A percentile compares a stretch with the other conserved stretches of the same genome.
phyloP scores from a whole-genome alignment of 2,888 invertebrate species.

The Beris chalybata region DNA sequence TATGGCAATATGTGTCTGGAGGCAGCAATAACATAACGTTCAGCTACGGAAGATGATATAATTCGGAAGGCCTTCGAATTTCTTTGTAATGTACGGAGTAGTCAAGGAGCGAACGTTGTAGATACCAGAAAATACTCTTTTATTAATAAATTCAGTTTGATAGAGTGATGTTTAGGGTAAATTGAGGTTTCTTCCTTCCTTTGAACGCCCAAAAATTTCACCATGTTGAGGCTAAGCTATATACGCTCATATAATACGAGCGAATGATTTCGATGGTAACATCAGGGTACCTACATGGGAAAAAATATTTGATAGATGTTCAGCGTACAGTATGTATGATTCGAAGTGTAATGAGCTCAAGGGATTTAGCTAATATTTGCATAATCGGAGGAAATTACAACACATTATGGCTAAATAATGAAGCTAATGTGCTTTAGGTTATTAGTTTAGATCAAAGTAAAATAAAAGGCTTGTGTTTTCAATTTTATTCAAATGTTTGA shows the following conservation, averaged over 20 bases:
- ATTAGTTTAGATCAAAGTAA: constrained; percentile 8
- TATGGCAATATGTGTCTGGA: constrained; percentile 38
- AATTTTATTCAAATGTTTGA: too few species aligned
- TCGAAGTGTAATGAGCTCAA: constrained; percentile 24
- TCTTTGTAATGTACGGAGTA: constrained; percentile 16
- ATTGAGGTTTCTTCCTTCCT: constrained; percentile 29
- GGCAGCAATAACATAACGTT: constrained; percentile 24
- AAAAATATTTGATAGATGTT: constrained; percentile 29
- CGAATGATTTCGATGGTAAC: constrained; percentile 20
- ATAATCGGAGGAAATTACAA: constrained; percentile 31
- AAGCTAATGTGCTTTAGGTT: constrained; percentile 24
- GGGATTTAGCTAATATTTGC: constrained; percentile 31
- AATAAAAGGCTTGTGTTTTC: too few species aligned
- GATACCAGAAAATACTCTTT: constrained; percentile 35
- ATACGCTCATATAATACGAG: constrained; percentile 5
- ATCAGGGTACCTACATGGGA: constrained; percentile 3
- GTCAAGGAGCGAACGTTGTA: constrained; percentile 13
- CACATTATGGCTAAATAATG: constrained; percentile 29
- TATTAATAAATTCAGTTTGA: constrained; percentile 39
- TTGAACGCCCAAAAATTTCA: constrained; percentile 25
- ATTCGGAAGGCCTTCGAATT: constrained; percentile 36
- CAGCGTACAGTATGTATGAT: constrained; percentile 23
- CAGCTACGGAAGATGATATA: constrained; percentile 33
- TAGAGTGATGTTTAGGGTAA: constrained; percentile 35
- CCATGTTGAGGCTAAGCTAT: constrained; percentile 13